Base-by-base conservation (phyloP, 2,888 invertebrate species). In the Papilio elwesi region DNA sequence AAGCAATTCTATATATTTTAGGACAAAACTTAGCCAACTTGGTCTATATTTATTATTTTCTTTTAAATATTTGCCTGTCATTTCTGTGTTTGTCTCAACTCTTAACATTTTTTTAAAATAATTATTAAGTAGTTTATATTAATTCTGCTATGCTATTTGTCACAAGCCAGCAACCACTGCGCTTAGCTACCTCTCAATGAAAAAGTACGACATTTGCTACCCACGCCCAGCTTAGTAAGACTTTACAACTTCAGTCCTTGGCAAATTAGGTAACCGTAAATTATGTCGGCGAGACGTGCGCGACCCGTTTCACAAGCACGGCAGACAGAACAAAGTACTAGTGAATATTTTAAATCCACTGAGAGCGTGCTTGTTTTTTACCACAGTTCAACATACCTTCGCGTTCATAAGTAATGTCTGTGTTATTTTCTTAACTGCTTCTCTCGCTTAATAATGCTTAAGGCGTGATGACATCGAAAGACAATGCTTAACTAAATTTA, bases 201-300 rank as follows among this genome's bases (percentile, higher is more conserved):
- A 47, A 51, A 11, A 62, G 49, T 12, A 38, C 55, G 57, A 36
- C 26, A 70, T 76, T 75, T 66, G 71, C 75, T 71, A 66, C 65
- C 63, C 38, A 55, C 55, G 53, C 69, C 43, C 67, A 71, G 68
- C 73, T 67, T 70, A 68, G 51, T 62, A 55, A 69, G 65, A 66
- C 51, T 69, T 70, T 62, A 69, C 69, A 66, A 66, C 65, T 63
- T 52, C 38, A 72, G 63, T 69, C 69, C 49, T 55, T 70, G 57
- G 66, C 16, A 70, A 70, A 69, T 75, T 72, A 72, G 72, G 68
- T 53, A 48, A 36, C 63, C 68, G 64, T 72, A 72, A 72, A 72
- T 68, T 68, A 64, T 72, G 53, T 68, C 68, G 68, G 63, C 68
- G 63, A 63, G 64, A 72, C 64, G 68, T 72, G 68, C 68, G 55